Percentiles rank a stretch among this genome's conserved stretches.
Conservation (phyloP, 2,888 invertebrate genomes). For the Hirtodrosophila alboralis region DNA sequence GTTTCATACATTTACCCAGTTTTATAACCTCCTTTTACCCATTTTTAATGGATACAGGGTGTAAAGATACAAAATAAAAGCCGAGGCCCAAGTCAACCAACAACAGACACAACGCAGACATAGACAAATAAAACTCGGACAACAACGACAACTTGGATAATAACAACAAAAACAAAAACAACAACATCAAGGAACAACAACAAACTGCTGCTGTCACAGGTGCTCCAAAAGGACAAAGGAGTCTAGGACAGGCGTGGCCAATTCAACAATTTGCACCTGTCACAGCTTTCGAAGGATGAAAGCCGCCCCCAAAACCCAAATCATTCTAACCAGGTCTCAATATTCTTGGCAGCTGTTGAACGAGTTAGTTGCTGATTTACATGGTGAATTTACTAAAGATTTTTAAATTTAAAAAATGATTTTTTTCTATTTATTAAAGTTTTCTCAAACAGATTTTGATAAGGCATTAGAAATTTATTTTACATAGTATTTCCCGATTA, state of each 20-base stretch:
- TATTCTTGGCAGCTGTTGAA: conserved; percentile 48
- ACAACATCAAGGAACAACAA: conserved; percentile 1
- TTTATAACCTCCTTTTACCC: no score
- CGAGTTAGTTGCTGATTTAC: neutral
- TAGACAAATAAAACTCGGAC: conserved; percentile 39
- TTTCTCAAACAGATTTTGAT: no score
- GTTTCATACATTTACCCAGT: no score
- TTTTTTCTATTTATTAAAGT: no score
- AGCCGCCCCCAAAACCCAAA: neutral
- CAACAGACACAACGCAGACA: conserved; percentile 42
- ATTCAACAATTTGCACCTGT: conserved; percentile 68
- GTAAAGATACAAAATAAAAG: no score
- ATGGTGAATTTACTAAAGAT: no score
- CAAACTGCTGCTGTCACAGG: conserved; percentile 35
- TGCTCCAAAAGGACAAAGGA: conserved; percentile 26
- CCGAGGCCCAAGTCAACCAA: conserved; percentile 25
- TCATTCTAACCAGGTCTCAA: conserved; percentile 20
- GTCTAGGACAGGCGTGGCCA: conserved; percentile 33
- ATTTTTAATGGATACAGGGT: no score
- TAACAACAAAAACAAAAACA: conserved; percentile 10
- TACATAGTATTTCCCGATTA: no score
- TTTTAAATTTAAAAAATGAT: no score
- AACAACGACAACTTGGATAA: conserved; percentile 18
- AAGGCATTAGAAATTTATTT: no score
- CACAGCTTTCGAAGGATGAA: conserved; percentile 53